Base-by-base conservation (phyloP, 2,797 vertebrate species). In the Loris lydekkerianus region DNA sequence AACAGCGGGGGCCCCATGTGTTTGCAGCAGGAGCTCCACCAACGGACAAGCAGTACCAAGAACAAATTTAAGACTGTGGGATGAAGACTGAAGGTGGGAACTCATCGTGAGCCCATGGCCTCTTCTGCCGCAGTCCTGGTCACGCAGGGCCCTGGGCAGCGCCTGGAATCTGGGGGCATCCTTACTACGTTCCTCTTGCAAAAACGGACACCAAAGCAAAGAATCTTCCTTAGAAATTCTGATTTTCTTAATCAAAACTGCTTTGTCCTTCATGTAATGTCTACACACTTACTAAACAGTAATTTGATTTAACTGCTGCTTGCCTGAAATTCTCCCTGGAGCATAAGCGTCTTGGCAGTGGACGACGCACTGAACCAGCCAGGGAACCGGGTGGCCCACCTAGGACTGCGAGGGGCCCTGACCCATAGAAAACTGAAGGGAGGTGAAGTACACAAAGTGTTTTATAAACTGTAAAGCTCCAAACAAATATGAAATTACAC, bases 201-300 rank as follows among this genome's bases (percentile, higher is more conserved):
- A 4, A 53, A 85, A 78, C 10, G 31, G 53, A 60, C 87, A 80
- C n/a, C 9, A 58, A 61, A 37, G 72, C 31, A 37, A 92, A 76
- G 14, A 31, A 40, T 69, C 69, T 77, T 63, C 60, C 46, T 60
- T 37, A 43, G 61, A 89, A 60, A 86, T 27, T 9, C 65, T 72
- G 37, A 91, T 43, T 61, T 77, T 82, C 69, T 53, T 73, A 76
- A 5, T 77, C 43, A 77, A 78, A 93, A 88, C 23, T 60, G 67
- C 56, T 53, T 34, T 25, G 15, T 60, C 61, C 84, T 83, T 86
- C 60, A n/a, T 1, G 27, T 20, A 86, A 73, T n/a, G 23, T 46
- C 56, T 67, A 67, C 70, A 75, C 3, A 31, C 40, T 46, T 61
- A 56, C 43, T 40, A 29, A 72, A 96, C 2, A 46, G 58, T n/a